Conservation (phyloP, 2,797 vertebrate genomes). For the Pantherophis vulpinus region DNA sequence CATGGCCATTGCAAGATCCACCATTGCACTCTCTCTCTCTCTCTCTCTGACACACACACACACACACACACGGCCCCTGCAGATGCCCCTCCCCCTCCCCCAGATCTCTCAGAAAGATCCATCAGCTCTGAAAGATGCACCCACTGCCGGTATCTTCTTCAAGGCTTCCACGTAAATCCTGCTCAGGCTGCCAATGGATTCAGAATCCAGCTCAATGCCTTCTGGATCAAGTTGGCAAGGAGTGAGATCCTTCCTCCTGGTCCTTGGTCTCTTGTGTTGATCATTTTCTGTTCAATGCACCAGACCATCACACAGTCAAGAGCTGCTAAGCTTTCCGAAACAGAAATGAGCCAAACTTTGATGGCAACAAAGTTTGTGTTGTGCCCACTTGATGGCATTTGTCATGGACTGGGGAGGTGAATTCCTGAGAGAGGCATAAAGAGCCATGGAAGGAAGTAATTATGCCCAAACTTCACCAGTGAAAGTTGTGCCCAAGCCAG, state of each 20-base stretch:
- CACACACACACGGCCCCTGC: not conserved
- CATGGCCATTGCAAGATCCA: not conserved
- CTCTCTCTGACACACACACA: too few species aligned
- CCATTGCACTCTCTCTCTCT: not conserved
- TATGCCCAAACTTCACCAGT: not conserved
- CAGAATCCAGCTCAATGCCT: not conserved
- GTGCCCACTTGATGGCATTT: not conserved
- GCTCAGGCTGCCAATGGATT: not conserved
- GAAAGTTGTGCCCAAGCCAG: not conserved
- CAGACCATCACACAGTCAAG: not conserved
- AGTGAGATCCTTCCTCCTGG: not conserved
- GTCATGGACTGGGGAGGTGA: not conserved
- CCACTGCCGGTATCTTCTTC: not conserved
- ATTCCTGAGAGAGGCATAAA: not conserved
- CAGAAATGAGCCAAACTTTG: not conserved
- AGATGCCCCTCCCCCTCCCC: not conserved
- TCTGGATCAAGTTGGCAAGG: not conserved
- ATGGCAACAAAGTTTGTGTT: not conserved
- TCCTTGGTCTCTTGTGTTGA: not conserved
- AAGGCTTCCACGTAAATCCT: not conserved
- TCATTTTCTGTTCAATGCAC: not conserved
- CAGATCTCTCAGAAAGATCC: not conserved
- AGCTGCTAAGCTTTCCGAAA: not conserved
- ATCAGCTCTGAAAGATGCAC: not conserved
- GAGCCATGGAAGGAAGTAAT: not conserved